Evolutionary conservation across 1,140 invertebrate genomes (phyloP).

Genomic region (Euglossa dilemma): DNA sequence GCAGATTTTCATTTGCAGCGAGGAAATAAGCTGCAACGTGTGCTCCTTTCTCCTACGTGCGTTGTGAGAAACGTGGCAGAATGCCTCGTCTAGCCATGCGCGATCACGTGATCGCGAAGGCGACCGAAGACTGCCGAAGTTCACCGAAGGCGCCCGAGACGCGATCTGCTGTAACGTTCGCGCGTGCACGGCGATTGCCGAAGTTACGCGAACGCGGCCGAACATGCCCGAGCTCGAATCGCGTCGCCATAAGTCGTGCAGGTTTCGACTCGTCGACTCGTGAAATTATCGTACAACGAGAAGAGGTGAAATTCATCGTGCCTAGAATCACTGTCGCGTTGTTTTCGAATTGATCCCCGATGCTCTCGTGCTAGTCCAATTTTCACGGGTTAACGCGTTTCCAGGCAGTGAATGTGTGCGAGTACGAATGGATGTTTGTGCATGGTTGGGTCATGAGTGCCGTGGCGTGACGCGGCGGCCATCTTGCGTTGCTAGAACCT

Average conservation of each 20-base stretch:
- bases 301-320: neutral
- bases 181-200: no score
- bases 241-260: slow-evolving; percentile 20
- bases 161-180: no score
- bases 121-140: no score
- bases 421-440: neutral
- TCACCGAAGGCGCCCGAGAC: no score
- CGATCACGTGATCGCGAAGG: slow-evolving; percentile 5
- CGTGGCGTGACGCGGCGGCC: neutral
- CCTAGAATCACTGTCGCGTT: neutral
- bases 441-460: neutral
- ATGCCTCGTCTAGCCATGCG: neutral
- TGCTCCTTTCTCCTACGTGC: neutral
- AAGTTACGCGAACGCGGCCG: neutral
- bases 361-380: neutral
- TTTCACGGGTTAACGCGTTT: neutral
- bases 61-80: slow-evolving; percentile 1
- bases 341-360: neutral
- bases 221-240: slow-evolving; percentile 36
- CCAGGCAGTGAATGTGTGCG: neutral
- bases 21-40: slow-evolving; percentile 9
- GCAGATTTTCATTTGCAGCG: slow-evolving; percentile 24
- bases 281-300: neutral
- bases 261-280: neutral
- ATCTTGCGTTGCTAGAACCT: neutral